Evolutionary conservation across 2,797 vertebrate genomes (phyloP).

Genomic region (Philypnodon macrostomus): DNA sequence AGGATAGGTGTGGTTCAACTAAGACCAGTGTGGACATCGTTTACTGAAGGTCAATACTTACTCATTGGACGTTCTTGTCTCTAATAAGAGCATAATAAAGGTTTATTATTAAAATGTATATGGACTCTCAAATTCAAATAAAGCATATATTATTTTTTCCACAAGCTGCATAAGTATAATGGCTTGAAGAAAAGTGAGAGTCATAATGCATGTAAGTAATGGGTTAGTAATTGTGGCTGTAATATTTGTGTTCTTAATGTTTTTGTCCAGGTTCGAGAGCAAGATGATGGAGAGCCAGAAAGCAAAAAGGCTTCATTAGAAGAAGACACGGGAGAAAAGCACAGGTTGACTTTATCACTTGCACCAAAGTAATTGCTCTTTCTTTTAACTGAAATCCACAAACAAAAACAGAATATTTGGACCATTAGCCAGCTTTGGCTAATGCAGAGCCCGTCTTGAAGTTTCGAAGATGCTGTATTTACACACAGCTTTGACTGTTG

Average conservation of each 20-base stretch:
- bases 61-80: too few species aligned
- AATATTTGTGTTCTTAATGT: not conserved
- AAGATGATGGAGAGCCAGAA: slow-evolving; percentile 73
- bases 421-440: slow-evolving; percentile 29
- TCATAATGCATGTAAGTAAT: not conserved
- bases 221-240: slow-evolving; percentile 1
- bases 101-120: not conserved
- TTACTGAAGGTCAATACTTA: slow-evolving; percentile 25
- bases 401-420: too few species aligned
- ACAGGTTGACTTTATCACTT: slow-evolving; percentile 71
- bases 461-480: slow-evolving; percentile 46
- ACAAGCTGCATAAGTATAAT: not conserved
- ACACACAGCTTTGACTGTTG: slow-evolving; percentile 49
- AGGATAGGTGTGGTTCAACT: slow-evolving; percentile 51
- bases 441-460: slow-evolving; percentile 13
- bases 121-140: not conserved
- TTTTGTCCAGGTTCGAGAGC: slow-evolving; percentile 72
- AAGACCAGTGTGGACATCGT: slow-evolving; percentile 51
- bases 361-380: not conserved
- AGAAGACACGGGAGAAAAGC: slow-evolving; percentile 72
- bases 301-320: slow-evolving; percentile 75
- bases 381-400: too few species aligned
- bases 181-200: not conserved
- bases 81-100: too few species aligned
- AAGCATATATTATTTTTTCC: not conserved